Evolutionary conservation across 2,888 invertebrate species (phyloP), one percentile per base, ranked within the genome.

Genomic region (Resseliella maxima): DNA sequence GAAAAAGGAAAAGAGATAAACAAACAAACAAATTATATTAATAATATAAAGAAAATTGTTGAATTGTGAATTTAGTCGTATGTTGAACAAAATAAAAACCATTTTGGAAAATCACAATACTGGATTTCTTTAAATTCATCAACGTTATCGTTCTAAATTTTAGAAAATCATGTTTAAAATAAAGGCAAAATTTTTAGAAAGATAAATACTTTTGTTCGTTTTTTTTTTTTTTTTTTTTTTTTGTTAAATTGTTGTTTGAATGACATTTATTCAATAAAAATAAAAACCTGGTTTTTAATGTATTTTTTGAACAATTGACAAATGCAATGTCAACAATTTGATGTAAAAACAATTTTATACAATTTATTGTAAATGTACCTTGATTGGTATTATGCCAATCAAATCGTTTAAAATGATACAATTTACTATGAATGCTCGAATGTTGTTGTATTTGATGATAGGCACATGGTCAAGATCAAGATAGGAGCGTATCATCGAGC

Each of bases 401-500:
- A 2, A 85, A 85, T 85, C 5, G 31, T 83, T 38, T 85, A 27
- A 85, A 85, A 41, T 27, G 12, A 85, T 46, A 21, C 41, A 46
- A 12, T 41, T 85, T 45, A 31, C 45, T 27, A 18, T 41, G 24
- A 85, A 85, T 45, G 18, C 3, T 27, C 24, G 45, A 85, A 86
- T 64, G 41, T 54, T 12, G 54, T 21, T 54, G 59, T 1, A 50
- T n/a, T 18, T n/a, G n/a, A 45, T 38, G 86, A 86, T 59, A 12
- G 81, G 21, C 72, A n/a, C 81, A 54, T 85, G 35, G 85, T 59
- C 38, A n/a, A 46, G 88, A 92, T 96, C 95, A 97, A 91, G 95
- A 95, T 91, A 97, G 93, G 90, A 98, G 92, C 86, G 98, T 98
- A 90, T 97, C 96, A 91, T 98, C 98, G 88, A 98, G 93, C 90